Base-by-base conservation (phyloP, 2,113 vertebrate genomes). In the Oryzias celebensis region DNA sequence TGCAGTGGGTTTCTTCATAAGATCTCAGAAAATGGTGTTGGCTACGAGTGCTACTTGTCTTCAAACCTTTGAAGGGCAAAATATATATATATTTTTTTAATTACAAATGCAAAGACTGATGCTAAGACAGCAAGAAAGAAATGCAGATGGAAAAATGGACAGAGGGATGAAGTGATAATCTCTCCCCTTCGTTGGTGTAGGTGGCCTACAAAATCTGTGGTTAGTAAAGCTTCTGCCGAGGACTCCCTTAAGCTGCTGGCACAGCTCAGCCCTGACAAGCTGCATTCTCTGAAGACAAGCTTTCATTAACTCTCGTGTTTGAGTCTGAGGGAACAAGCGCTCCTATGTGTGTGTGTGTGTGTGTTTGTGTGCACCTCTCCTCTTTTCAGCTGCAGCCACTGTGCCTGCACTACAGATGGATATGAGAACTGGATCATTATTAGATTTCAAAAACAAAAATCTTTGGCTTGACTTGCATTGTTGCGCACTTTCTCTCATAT, bases 211-310 rank as follows among this genome's bases (percentile, higher is more conserved):
- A 89, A 89, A 88, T 88, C 78, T 88, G 78, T 62, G 64, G 62
- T 71, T 82, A 80, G 86, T 87, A 81, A 88, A 91, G 80, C 75
- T 59, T 84, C 70, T 73, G 80, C 71, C 72, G 80, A 44, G 4
- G 81, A 81, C 76, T 79, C 75, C 61, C 73, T 83, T 89, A 89
- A 89, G 81, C 89, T 82, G 85, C 74, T 85, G 42, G 74, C 62
- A 50, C 64, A 65, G 82, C 84, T 86, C 85, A 88, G 75, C 47
- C 50, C 73, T 83, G 86, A 88, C 87, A 85, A 88, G 85, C 83
- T 86, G 83, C 85, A 88, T 81, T 87, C 81, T 82, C 88, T 85
- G 86, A 90, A 91, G 88, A 91, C 91, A 92, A 85, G 89, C 88
- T 92, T 91, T 92, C 88, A 92, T 91, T 89, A 91, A 90, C 83